Evolutionary conservation across 2,113 vertebrate species (phyloP), one percentile per base, ranked within the genome.

Genomic region (Phylloscopus trochiloides): DNA sequence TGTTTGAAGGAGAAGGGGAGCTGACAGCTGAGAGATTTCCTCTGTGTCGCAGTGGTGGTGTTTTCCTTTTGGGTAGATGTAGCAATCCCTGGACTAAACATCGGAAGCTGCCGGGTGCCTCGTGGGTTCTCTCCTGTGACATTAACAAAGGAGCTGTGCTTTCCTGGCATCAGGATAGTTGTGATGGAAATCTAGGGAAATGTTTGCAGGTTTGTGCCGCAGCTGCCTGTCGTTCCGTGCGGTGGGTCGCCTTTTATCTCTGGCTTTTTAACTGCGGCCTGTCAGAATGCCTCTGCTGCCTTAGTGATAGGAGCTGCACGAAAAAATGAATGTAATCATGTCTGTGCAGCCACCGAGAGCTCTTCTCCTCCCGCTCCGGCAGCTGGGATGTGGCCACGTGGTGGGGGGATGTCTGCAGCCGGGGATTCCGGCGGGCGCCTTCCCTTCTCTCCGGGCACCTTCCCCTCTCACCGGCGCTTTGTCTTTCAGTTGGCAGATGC

Each of bases 401-500:
- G 42, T 21, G 29, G 87, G 88, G 66, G 75, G 81, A 32, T 48
- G 65, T 32, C 34, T 54, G 68, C 71, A 20, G 6, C 58, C 2
- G 4, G 17, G 1, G 1, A 3, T 28, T 16, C 78, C 74, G 2
- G 25, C 6, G 9, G 40, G 28, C 29, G 0, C 25, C 6, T 50
- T 51, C 24, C 55, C 0, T 36, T 80, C 92, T 96, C 74, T 50
- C 54, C 5, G 10, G 42, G 34, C 28, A 0, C 25, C 25, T 52
- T 55, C 24, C 57, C 0, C 34, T 78, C 94, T 97, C 77, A 68
- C 55, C 7, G 4, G 1, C 42, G 12, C 96, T 97, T 92, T 97
- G 20, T 97, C 67, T 97, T 96, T 67, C 85, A 98, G 98, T 97
- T 98, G 98, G 97, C 98, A 97, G 98, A 98, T 97, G 98, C 98